These are phyloP conservation scores for Agriotes lineatus DNA, from an alignment of 2,888 invertebrate species.

Conservation along the genomic window DNA sequence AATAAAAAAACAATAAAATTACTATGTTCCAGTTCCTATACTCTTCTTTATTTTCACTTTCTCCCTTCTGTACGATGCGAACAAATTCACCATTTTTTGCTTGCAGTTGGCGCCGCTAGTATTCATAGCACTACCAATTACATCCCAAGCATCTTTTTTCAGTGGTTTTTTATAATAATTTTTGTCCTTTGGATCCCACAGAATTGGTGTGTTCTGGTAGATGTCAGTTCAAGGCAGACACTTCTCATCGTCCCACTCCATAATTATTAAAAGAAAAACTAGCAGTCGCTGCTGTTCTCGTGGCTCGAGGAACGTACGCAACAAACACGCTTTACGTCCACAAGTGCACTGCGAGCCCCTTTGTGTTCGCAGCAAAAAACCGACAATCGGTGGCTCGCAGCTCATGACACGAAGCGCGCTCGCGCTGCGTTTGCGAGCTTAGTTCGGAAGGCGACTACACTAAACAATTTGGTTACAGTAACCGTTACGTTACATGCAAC, in stretches of 20 bases:
- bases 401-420: no score
- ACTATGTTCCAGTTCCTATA: background rate
- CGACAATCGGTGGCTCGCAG: no score
- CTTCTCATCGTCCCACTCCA: background rate
- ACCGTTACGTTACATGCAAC: no score
- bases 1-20: background rate
- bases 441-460: no score
- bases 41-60: slow-evolving; percentile 2
- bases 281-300: background rate
- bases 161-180: background rate
- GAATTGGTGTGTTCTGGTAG: background rate
- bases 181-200: background rate
- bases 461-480: no score
- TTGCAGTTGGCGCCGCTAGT: background rate
- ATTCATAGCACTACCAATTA: background rate
- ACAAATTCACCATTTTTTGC: background rate
- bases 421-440: no score
- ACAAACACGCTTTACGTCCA: background rate
- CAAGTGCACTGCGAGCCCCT: no score
- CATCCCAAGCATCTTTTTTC: background rate
- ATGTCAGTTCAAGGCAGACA: background rate
- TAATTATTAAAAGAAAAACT: background rate
- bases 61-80: slow-evolving; percentile 1
- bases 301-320: background rate
- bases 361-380: no score